Evolutionary conservation across 64 coral and sea anemone genomes (phyloP).

Genomic region (Montipora sp.): DNA sequence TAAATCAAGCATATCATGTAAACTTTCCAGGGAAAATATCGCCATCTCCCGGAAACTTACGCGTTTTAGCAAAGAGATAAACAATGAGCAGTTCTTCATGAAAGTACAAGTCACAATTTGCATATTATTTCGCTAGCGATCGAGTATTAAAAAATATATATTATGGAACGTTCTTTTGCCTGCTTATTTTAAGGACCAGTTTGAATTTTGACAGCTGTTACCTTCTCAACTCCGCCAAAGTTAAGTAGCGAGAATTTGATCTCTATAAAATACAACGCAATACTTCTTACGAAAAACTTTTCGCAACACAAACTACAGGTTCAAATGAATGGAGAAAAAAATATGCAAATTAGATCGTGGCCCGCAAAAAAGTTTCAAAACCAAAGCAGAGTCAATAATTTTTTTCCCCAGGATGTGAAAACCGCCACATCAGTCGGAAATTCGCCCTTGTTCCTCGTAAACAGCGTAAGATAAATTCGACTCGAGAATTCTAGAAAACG

Average conservation of each 20-base stretch:
- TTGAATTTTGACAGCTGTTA: neutral
- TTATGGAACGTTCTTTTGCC: constrained; percentile 26
- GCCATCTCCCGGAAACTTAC: neutral
- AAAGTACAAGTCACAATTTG: constrained; percentile 50
- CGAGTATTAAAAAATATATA: constrained; percentile 12
- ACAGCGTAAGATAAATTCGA: neutral
- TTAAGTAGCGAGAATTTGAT: neutral
- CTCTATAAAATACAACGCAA: constrained; percentile 11
- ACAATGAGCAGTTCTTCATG: constrained; percentile 29
- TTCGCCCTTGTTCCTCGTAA: neutral
- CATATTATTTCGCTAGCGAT: constrained; percentile 5
- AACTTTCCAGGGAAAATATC: neutral
- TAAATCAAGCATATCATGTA: neutral
- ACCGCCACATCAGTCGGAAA: neutral
- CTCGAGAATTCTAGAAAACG: neutral
- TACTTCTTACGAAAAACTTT: constrained; percentile 78
- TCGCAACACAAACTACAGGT: constrained; percentile 44
- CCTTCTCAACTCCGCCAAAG: neutral
- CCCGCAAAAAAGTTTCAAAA: constrained; percentile 82
- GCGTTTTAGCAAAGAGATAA: constrained; percentile 24
- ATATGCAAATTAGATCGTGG: constrained; percentile 95
- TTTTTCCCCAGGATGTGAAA: constrained; percentile 47
- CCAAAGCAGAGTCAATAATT: constrained; percentile 34
- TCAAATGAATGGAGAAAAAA: constrained; percentile 92
- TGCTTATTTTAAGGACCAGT: neutral